Percentiles rank a stretch among this genome's conserved stretches.
Evolutionary conservation across 1,140 invertebrate genomes (phyloP).

Genomic region (Cherax destructor): DNA sequence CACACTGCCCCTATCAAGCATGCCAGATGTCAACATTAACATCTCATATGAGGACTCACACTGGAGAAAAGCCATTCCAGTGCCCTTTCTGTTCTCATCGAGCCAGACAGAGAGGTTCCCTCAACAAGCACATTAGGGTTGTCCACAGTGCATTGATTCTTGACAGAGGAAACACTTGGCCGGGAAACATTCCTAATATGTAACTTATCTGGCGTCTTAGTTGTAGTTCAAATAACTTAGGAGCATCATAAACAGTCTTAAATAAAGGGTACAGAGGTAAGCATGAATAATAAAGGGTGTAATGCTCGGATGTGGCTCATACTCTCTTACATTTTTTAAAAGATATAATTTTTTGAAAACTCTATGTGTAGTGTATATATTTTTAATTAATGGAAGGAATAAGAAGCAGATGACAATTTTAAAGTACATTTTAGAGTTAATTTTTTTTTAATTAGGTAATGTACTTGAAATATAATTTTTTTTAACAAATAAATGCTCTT

Average conservation of each 20-base stretch:
- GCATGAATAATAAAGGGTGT: background rate
- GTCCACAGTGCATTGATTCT: constrained; percentile 68
- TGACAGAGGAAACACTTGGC: background rate
- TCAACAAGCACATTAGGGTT: constrained; percentile 79
- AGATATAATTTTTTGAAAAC: too few relatives aligned
- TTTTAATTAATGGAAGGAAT: too few relatives aligned
- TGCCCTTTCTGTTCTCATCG: constrained; percentile 75
- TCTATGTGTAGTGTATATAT: too few relatives aligned
- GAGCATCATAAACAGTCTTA: background rate
- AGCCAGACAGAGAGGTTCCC: constrained; percentile 78
- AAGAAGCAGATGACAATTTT: too few relatives aligned
- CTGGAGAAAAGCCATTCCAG: constrained; percentile 49
- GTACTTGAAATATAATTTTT: too few relatives aligned
- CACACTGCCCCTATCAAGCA: constrained; percentile 59
- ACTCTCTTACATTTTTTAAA: too few relatives aligned
- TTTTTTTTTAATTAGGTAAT: too few relatives aligned
- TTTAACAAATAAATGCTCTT: too few relatives aligned
- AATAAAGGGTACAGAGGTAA: constrained; percentile 3
- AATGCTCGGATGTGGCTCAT: background rate
- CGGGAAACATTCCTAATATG: background rate
- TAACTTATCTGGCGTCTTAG: background rate
- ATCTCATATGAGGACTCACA: constrained; percentile 54
- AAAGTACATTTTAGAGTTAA: too few relatives aligned
- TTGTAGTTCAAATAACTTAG: too few relatives aligned
- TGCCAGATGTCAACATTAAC: constrained; percentile 58